Conservation (phyloP, 2,797 vertebrate genomes). For the Coregonus sp. region DNA sequence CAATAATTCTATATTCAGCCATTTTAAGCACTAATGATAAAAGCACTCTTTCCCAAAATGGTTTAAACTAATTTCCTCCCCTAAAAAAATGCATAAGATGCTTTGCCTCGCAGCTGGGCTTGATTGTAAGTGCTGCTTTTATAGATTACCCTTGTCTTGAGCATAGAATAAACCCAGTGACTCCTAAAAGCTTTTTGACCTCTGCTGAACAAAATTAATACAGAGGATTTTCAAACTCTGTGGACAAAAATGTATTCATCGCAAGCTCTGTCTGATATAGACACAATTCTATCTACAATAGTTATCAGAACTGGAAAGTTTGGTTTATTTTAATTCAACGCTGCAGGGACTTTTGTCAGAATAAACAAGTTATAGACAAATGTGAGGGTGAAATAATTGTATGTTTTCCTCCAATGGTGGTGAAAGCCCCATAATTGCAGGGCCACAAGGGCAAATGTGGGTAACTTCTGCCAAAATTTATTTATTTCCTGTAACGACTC, state of each 20-base stretch:
- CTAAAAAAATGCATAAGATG: slow-evolving; percentile 49
- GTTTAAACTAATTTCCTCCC: slow-evolving; percentile 66
- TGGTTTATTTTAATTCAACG: not conserved
- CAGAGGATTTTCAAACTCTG: not conserved
- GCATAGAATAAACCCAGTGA: slow-evolving; percentile 36
- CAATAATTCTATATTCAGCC: slow-evolving; percentile 77
- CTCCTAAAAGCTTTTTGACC: slow-evolving; percentile 28
- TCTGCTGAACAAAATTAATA: slow-evolving; percentile 40
- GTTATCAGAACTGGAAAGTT: not conserved
- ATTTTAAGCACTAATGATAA: slow-evolving; percentile 70
- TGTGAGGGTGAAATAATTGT: too few relatives aligned
- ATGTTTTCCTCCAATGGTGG: too few relatives aligned
- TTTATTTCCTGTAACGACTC: too few relatives aligned
- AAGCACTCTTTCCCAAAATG: slow-evolving; percentile 65
- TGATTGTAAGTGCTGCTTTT: slow-evolving; percentile 61
- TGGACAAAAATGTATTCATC: not conserved
- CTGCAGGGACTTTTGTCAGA: too few relatives aligned
- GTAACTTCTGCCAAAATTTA: too few relatives aligned
- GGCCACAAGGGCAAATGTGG: too few relatives aligned
- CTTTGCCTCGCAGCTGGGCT: slow-evolving; percentile 51
- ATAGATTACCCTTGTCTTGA: slow-evolving; percentile 58
- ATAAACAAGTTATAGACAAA: too few relatives aligned
- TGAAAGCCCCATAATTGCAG: too few relatives aligned
- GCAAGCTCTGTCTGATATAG: not conserved
- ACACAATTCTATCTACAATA: not conserved